Evolutionary conservation across 2,113 vertebrate species (phyloP).

Genomic region (Camelus bactrianus): DNA sequence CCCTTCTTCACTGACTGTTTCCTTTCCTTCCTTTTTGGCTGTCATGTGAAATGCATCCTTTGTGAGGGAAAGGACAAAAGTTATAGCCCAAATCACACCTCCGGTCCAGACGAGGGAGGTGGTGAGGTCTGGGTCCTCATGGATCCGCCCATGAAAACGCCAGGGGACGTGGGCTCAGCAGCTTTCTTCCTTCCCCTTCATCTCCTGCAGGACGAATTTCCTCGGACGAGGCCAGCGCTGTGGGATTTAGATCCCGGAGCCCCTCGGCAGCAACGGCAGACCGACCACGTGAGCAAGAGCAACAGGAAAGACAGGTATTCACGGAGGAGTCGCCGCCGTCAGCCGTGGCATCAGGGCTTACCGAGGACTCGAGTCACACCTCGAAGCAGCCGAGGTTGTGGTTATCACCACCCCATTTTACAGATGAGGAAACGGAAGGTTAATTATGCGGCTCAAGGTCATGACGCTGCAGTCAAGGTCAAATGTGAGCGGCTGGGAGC

Average conservation of each 20-base stretch:
- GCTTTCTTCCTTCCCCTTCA: not conserved
- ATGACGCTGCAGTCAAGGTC: not conserved
- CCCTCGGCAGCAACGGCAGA: no score
- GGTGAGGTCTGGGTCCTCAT: not conserved
- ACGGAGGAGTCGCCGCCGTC: accelerated
- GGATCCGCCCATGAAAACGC: not conserved
- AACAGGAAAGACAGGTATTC: accelerated
- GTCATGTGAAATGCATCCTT: constrained; percentile 8
- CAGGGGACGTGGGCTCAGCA: accelerated
- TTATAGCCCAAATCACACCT: not conserved
- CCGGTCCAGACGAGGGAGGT: not conserved
- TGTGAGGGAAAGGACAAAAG: not conserved
- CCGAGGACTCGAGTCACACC: not conserved
- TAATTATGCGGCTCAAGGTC: not conserved
- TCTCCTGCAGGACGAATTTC: not conserved
- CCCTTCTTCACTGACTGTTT: not conserved
- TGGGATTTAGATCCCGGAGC: not conserved
- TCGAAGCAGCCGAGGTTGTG: not conserved
- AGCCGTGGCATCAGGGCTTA: accelerated
- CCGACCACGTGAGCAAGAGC: no score
- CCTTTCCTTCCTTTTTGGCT: not conserved
- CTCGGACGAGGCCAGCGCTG: not conserved
- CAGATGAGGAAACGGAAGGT: not conserved
- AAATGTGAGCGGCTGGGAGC: accelerated
- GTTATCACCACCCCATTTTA: no score